phyloP scores from a whole-genome alignment of 2,888 invertebrate species.

The Melanophora roralis region DNA sequence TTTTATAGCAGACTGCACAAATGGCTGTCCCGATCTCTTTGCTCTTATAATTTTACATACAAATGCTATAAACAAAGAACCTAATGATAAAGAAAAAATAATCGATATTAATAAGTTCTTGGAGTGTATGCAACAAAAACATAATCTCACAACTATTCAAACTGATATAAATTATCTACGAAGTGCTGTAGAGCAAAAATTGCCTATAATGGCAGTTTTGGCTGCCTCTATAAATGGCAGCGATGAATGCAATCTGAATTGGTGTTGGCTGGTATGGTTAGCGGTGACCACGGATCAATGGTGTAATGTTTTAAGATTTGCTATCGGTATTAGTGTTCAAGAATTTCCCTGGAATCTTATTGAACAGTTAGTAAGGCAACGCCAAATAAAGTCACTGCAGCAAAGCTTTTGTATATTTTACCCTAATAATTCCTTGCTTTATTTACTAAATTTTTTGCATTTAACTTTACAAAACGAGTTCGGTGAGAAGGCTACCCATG shows the following conservation, averaged over 20 bases:
- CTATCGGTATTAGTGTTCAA: conserved; percentile 60
- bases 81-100: conserved; percentile 63
- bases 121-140: conserved; percentile 68
- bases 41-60: conserved; percentile 73
- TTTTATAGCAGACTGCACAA: conserved; percentile 65
- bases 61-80: conserved; percentile 65
- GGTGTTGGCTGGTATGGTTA: conserved; percentile 76
- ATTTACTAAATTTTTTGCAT: conserved; percentile 80
- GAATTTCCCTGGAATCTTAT: conserved; percentile 70
- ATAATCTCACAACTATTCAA: conserved; percentile 3
- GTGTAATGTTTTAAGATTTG: conserved; percentile 63
- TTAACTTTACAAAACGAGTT: conserved; percentile 78
- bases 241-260: conserved; percentile 66
- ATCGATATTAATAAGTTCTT: conserved; percentile 65
- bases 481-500: conserved; percentile 77
- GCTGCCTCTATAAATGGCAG: conserved; percentile 69
- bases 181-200: conserved; percentile 36
- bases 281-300: conserved; percentile 72
- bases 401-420: conserved; percentile 85
- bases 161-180: conserved; percentile 43
- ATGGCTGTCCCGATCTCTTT: conserved; percentile 71
- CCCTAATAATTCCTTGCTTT: conserved; percentile 82
- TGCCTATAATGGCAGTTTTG: conserved; percentile 73
- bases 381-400: conserved; percentile 81
- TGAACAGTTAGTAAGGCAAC: conserved; percentile 76